Conservation (phyloP, 2,113 vertebrate species). For the Pipra filicauda region DNA sequence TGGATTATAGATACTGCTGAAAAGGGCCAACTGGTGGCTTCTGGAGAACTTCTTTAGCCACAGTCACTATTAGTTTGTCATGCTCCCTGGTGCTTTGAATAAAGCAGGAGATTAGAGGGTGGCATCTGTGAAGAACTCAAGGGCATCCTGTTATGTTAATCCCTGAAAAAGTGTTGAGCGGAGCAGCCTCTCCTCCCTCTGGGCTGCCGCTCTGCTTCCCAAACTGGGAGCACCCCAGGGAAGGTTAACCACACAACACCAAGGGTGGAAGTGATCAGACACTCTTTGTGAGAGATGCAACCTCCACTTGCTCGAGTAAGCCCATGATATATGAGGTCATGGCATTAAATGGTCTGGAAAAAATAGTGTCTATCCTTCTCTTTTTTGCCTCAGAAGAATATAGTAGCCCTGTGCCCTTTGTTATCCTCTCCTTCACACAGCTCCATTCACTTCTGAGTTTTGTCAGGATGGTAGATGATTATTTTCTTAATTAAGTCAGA, state of each 20-base stretch:
- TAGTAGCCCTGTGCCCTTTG: not conserved
- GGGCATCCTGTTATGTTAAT: not conserved
- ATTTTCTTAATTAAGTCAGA: conserved; percentile 11
- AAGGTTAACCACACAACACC: accelerated
- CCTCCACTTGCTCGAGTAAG: not conserved
- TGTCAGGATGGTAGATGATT: not conserved
- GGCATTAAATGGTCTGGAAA: not conserved
- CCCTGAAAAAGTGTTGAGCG: accelerated
- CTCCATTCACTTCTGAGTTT: not conserved
- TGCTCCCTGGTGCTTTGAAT: not conserved
- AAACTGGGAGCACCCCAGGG: not conserved
- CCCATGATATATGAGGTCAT: not conserved
- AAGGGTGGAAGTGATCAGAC: not conserved
- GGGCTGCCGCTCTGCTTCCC: not conserved
- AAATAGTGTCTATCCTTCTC: not conserved
- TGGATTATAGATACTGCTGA: not conserved
- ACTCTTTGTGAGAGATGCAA: not conserved
- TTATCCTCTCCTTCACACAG: not conserved
- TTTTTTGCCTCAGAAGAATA: not conserved
- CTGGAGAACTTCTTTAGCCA: not conserved
- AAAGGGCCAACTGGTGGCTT: not conserved
- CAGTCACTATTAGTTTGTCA: not conserved
- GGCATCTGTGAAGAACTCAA: not conserved
- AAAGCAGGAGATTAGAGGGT: not conserved
- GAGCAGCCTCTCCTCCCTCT: not conserved